Evolutionary conservation across 2,113 vertebrate genomes (phyloP), one percentile per base, ranked within the genome.

Genomic region (Percopsis transmontana): DNA sequence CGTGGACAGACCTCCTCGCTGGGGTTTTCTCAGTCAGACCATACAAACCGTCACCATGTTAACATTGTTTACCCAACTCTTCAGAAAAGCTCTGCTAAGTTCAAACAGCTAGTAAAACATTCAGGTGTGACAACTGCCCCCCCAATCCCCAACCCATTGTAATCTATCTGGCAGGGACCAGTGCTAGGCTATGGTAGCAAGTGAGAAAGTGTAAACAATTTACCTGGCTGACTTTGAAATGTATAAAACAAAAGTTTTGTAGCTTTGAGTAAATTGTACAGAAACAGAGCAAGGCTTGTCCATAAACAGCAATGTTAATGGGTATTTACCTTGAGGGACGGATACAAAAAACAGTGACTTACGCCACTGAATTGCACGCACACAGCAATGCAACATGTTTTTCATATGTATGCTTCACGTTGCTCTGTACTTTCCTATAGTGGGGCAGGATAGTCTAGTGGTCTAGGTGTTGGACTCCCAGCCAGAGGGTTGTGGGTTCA

Each of bases 41-140:
- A 63, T 79, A 67, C 79, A 87, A 78, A 72, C 74, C 69, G 81
- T 63, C 42, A 68, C 58, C 81, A 81, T 86, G 85, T 85, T 86
- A 87, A 87, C 85, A 87, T 65, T 85, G 84, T 90, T 88, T 86
- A 90, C 81, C 70, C 66, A 81, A 81, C 85, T 82, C 83, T 84
- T 74, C 66, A 68, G 77, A 84, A 84, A 78, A 85, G 75, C 85
- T 80, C 71, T 72, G 63, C 70, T 72, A 76, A 76, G 83, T 84
- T 81, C 79, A 70, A 88, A 85, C 81, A 81, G 78, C 77, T 62
- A 69, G 77, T 84, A 56, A 66, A 76, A 78, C 70, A 75, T 62
- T 74, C 61, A n/a, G 63, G 45, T 80, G 82, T 60, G 77, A 86
- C 81, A 85, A 86, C 48, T n/a, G 27, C 27, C 27, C 15, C 45